Conservation (phyloP, 2,888 invertebrate genomes). For the Chrysomela aeneicollis region DNA sequence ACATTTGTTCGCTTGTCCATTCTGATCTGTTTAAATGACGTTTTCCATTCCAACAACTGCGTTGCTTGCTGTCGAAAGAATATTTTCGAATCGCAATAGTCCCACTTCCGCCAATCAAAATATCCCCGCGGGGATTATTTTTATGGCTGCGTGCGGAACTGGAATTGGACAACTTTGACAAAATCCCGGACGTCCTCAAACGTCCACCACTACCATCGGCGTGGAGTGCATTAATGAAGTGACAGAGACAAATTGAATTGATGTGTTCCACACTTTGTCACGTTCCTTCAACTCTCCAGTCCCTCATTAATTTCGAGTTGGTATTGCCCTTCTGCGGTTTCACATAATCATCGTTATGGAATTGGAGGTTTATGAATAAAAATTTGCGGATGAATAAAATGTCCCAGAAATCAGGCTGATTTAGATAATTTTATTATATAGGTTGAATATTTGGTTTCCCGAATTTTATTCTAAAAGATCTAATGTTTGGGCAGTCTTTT, state of each 20-base stretch:
- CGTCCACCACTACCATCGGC: neutral
- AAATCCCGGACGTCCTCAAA: neutral
- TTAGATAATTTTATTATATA: no score
- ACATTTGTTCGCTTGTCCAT: neutral
- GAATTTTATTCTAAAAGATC: no score
- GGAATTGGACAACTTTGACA: slow-evolving; percentile 3
- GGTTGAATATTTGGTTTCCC: no score
- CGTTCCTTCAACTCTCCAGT: neutral
- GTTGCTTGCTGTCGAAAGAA: neutral
- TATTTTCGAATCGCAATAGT: neutral
- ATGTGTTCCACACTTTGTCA: neutral
- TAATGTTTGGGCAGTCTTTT: no score
- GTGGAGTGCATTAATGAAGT: slow-evolving; percentile 1
- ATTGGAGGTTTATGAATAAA: neutral
- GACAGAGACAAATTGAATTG: neutral
- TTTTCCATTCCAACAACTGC: neutral
- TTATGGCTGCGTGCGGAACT: neutral
- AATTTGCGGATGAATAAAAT: neutral
- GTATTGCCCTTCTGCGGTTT: neutral
- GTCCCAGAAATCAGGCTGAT: no score
- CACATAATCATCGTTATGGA: neutral
- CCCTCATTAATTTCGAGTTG: neutral
- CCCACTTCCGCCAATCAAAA: neutral
- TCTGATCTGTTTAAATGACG: neutral
- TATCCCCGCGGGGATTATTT: neutral